Evolutionary conservation across 2,888 invertebrate species (phyloP).

Genomic region (Meghimatium bilineatum): DNA sequence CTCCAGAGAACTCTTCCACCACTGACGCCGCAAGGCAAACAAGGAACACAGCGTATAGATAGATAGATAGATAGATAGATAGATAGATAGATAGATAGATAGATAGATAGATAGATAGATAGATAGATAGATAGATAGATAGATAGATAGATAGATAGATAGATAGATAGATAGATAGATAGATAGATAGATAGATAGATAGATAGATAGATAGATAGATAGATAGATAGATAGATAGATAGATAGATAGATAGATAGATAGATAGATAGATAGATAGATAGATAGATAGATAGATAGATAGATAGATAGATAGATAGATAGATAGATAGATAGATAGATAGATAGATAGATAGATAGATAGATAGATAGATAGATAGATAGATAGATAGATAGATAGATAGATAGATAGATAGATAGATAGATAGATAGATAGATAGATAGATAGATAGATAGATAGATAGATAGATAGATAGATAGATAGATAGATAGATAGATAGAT

Average conservation of each 20-base stretch:
- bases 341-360: neutral
- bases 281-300: neutral
- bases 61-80: neutral
- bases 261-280: neutral
- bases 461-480: neutral
- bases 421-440: neutral
- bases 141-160: neutral
- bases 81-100: neutral
- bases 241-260: neutral
- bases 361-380: neutral
- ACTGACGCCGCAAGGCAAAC: neutral
- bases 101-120: neutral
- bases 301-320: neutral
- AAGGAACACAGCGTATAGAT: neutral
- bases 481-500: neutral
- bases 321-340: neutral
- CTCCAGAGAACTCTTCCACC: too few species aligned
- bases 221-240: neutral
- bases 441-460: neutral
- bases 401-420: neutral
- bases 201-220: neutral
- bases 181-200: neutral
- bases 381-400: neutral
- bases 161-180: conserved; percentile 1
- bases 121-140: neutral